A percentile compares a stretch with the other conserved stretches of the same genome.
phyloP scores from a whole-genome alignment of 2,113 vertebrate species.

The Panurus biarmicus region DNA sequence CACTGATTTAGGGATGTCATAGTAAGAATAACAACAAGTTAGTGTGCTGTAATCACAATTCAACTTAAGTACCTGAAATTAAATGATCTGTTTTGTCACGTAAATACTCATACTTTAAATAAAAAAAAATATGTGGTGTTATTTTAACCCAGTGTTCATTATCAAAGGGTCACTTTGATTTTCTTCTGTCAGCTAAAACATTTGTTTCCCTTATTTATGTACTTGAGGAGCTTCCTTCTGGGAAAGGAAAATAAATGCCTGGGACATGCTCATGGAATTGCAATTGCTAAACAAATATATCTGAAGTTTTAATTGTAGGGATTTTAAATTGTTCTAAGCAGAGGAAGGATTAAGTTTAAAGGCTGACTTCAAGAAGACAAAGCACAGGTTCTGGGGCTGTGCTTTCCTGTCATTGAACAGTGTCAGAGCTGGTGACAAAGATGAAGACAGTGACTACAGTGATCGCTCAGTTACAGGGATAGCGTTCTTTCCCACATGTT shows the following conservation, averaged over 20 bases:
- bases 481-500: background rate
- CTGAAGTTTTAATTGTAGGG: background rate
- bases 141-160: background rate
- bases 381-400: background rate
- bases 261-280: background rate
- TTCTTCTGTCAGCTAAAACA: background rate
- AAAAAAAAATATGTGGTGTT: background rate
- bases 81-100: background rate
- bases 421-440: background rate
- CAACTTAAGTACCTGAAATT: background rate
- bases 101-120: background rate
- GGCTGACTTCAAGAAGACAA: background rate
- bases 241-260: background rate
- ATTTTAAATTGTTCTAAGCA: background rate
- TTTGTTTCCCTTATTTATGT: background rate
- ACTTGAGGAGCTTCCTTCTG: background rate
- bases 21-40: background rate
- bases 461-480: background rate
- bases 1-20: background rate
- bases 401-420: background rate
- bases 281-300: background rate
- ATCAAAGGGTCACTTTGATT: background rate
- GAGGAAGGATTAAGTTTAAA: background rate
- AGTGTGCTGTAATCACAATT: background rate
- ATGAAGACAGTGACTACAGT: background rate